These are phyloP conservation scores for Dusona sp. DNA, from an alignment of 2,888 invertebrate species.

Conservation along the genomic window DNA sequence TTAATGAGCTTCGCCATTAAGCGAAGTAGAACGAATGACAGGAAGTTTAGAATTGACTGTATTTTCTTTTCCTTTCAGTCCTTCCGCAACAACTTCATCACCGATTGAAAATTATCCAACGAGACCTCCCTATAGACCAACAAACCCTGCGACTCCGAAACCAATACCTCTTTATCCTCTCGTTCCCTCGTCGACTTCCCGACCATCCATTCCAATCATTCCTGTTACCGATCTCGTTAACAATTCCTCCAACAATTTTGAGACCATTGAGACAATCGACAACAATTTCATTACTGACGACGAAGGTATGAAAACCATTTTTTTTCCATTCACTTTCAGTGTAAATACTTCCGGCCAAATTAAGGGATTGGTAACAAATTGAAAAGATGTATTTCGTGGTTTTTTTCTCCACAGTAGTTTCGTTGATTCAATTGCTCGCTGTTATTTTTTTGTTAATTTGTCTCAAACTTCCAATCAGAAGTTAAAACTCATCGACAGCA, in stretches of 20 bases:
- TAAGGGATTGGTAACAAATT: neutral
- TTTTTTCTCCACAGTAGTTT: neutral
- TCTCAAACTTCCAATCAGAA: neutral
- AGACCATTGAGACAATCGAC: constrained; percentile 77
- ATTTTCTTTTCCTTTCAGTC: constrained; percentile 61
- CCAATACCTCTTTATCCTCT: constrained; percentile 84
- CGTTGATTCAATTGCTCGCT: constrained; percentile 9
- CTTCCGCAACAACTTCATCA: constrained; percentile 63
- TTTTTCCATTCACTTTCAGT: neutral
- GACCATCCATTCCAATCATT: constrained; percentile 56
- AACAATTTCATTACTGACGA: constrained; percentile 83
- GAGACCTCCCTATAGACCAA: constrained; percentile 84
- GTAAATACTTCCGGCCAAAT: neutral
- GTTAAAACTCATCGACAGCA: constrained; percentile 26
- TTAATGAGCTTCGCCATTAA: neutral
- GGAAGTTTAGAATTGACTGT: neutral
- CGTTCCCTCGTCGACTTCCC: constrained; percentile 70
- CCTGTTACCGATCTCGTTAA: constrained; percentile 69
- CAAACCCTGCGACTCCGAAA: constrained; percentile 84
- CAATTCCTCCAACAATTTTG: constrained; percentile 72
- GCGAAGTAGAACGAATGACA: neutral
- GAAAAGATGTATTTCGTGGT: neutral
- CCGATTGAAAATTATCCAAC: constrained; percentile 83
- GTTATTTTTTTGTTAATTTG: neutral
- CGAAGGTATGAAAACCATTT: constrained; percentile 78